Percentiles rank a stretch among this genome's conserved stretches.
Evolutionary conservation across 2,797 vertebrate genomes (phyloP).

Genomic region (Otolemur crassicaudatus): DNA sequence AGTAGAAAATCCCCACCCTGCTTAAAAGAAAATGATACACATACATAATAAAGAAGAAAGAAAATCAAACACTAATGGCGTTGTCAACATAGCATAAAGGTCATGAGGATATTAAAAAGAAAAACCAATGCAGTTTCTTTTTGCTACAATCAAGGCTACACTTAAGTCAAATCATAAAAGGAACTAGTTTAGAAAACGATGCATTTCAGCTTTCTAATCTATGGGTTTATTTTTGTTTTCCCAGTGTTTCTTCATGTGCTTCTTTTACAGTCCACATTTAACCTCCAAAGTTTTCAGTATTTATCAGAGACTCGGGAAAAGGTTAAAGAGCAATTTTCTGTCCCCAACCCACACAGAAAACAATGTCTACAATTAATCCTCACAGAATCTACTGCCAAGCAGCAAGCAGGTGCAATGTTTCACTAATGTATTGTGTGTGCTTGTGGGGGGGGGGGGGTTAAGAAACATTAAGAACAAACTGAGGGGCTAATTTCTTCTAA

Average conservation of each 20-base stretch:
- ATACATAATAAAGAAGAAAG: conserved; percentile 10
- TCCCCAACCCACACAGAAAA: conserved; percentile 33
- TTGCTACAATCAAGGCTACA: not conserved
- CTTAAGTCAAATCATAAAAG: conserved; percentile 52
- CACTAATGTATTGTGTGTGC: not conserved
- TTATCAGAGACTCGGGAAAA: conserved; percentile 37
- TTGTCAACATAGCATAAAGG: conserved; percentile 54
- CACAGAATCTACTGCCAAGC: not conserved
- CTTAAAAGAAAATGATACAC: conserved; percentile 4
- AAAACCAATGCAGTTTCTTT: conserved; percentile 8
- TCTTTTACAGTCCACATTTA: not conserved
- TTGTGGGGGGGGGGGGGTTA: not conserved
- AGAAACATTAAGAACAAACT: conserved; percentile 42
- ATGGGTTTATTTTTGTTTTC: not conserved
- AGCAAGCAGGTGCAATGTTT: conserved; percentile 3
- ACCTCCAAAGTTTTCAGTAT: not conserved
- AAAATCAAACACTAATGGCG: conserved; percentile 41
- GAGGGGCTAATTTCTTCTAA: conserved; percentile 46
- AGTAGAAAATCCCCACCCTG: not conserved
- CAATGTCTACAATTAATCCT: conserved; percentile 40
- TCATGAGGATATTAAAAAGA: conserved; percentile 1
- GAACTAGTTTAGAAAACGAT: conserved; percentile 33
- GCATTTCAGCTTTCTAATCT: not conserved
- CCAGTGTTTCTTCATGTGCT: not conserved
- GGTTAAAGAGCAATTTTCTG: conserved; percentile 56